A percentile compares a stretch with the other conserved stretches of the same genome.
Conservation (phyloP, 64 coral and sea anemone species). For the Pocillopora damicornis region DNA sequence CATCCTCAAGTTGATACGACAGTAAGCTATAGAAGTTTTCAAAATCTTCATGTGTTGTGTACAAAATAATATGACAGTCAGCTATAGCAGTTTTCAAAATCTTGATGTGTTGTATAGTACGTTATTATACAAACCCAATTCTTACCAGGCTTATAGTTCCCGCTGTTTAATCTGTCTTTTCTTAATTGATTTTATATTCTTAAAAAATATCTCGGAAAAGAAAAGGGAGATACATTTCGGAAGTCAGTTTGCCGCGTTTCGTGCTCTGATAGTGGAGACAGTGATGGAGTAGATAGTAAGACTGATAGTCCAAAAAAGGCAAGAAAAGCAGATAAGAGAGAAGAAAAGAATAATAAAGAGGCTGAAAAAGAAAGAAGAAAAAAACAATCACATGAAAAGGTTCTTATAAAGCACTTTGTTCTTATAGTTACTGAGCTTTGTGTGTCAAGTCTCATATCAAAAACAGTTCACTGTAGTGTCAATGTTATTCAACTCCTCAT, state of each 20-base stretch:
- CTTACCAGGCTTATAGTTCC: no score
- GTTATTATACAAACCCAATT: no score
- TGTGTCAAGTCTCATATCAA: no score
- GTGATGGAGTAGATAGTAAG: slow-evolving; percentile 35
- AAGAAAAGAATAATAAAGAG: neutral
- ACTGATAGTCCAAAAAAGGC: neutral
- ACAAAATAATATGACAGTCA: no score
- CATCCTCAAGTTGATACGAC: no score
- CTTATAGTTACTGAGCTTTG: no score
- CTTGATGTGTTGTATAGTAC: no score
- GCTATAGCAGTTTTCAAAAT: no score
- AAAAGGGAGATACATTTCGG: slow-evolving; percentile 68
- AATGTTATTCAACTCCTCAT: no score
- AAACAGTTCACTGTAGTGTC: no score
- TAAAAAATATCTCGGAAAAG: neutral
- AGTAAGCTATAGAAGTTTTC: no score
- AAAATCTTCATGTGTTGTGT: no score
- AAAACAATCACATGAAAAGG: slow-evolving; percentile 13
- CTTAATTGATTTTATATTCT: neutral
- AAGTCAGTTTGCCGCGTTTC: slow-evolving; percentile 49
- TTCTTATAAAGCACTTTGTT: neutral
- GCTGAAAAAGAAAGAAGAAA: neutral
- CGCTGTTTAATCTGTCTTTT: neutral
- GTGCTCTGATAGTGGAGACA: slow-evolving; percentile 48
- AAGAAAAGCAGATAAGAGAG: neutral